These are phyloP conservation scores for Oeneis ivallda DNA, from an alignment of 2,888 invertebrate species.

Conservation along the genomic window DNA sequence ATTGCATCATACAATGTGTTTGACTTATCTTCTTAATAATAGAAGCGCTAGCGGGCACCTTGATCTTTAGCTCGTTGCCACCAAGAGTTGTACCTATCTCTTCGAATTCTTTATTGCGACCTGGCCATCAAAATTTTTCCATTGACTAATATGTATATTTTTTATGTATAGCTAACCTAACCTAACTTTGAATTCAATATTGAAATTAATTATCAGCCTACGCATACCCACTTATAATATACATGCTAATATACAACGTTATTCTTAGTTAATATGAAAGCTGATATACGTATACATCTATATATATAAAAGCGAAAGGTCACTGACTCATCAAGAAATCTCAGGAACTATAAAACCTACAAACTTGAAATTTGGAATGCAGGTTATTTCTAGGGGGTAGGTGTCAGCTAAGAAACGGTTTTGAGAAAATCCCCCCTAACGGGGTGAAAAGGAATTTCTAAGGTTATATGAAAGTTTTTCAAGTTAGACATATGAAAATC, in stretches of 20 bases:
- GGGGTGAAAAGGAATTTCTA: too few relatives aligned
- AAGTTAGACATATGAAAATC: too few relatives aligned
- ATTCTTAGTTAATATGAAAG: too few relatives aligned
- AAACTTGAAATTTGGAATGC: too few relatives aligned
- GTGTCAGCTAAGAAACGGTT: too few relatives aligned
- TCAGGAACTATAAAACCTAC: too few relatives aligned
- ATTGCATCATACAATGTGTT: constrained; percentile 68
- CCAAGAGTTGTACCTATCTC: constrained; percentile 71
- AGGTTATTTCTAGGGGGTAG: too few relatives aligned
- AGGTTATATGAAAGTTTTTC: too few relatives aligned
- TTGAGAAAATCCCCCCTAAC: too few relatives aligned
- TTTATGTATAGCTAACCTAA: neutral
- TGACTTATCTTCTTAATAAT: constrained; percentile 76
- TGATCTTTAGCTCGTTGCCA: constrained; percentile 75
- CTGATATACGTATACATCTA: too few relatives aligned
- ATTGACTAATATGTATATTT: constrained; percentile 44
- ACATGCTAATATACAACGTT: neutral
- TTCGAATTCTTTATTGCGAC: constrained; percentile 73
- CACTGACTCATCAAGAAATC: too few relatives aligned
- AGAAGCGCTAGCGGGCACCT: constrained; percentile 67
- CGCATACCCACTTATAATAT: neutral
- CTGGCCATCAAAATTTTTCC: constrained; percentile 72
- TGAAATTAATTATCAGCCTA: neutral
- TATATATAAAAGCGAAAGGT: too few relatives aligned
- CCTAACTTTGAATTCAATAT: neutral